A percentile compares a stretch with the other conserved stretches of the same genome.
These are phyloP conservation scores for Mallateleia sp. DNA, from an alignment of 2,888 invertebrate species.

Conservation along the genomic window DNA sequence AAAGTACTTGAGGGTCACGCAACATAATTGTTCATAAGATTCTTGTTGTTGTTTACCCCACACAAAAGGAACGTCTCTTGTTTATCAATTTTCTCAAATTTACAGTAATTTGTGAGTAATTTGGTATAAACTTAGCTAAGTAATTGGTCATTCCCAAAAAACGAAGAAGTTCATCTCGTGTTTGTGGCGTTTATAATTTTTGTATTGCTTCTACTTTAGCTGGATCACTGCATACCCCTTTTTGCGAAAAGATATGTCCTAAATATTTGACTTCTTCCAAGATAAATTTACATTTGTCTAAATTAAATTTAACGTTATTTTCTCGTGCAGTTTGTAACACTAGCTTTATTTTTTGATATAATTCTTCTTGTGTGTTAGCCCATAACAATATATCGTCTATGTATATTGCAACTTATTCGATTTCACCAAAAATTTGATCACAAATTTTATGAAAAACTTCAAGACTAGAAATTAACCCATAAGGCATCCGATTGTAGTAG, in stretches of 20 bases:
- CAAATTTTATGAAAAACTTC: slow-evolving; percentile 81
- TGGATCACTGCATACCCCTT: background rate
- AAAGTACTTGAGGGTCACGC: slow-evolving; percentile 53
- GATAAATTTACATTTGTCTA: slow-evolving; percentile 64
- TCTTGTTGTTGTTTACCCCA: slow-evolving; percentile 77
- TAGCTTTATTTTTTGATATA: slow-evolving; percentile 71
- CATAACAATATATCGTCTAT: slow-evolving; percentile 84
- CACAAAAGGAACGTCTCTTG: slow-evolving; percentile 79
- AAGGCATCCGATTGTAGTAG: slow-evolving; percentile 58
- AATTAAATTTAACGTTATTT: slow-evolving; percentile 64
- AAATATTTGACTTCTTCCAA: slow-evolving; percentile 57
- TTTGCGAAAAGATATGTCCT: slow-evolving; percentile 41
- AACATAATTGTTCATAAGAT: slow-evolving; percentile 73
- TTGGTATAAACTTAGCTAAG: slow-evolving; percentile 2
- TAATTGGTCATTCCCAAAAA: slow-evolving; percentile 29
- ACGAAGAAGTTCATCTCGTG: background rate
- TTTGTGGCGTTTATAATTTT: background rate
- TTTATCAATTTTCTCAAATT: slow-evolving; percentile 74
- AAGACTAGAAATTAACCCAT: slow-evolving; percentile 78
- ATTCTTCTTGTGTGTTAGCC: slow-evolving; percentile 76
- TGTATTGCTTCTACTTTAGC: slow-evolving; percentile 1
- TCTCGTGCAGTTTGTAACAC: slow-evolving; percentile 55
- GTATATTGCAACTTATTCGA: slow-evolving; percentile 75
- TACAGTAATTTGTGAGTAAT: background rate
- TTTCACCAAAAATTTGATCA: slow-evolving; percentile 78